phyloP scores from a whole-genome alignment of 2,797 vertebrate species.

The Bucorvus abyssinicus region DNA sequence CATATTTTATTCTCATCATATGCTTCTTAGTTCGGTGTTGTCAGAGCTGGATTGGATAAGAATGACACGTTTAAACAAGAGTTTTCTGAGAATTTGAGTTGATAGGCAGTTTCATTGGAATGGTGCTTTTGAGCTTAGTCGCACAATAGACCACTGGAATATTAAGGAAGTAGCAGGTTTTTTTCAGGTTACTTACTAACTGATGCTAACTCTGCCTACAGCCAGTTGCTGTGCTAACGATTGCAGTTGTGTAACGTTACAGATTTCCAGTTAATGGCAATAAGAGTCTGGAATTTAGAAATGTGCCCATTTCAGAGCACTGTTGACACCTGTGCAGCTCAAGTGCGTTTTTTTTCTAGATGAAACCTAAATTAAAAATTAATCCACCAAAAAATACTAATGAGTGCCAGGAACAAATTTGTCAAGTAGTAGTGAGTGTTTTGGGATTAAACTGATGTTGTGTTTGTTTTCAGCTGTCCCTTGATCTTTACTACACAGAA shows the following conservation, averaged over 20 bases:
- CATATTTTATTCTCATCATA: neutral
- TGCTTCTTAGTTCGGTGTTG: neutral
- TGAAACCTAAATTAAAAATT: neutral
- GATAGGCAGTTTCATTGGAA: neutral
- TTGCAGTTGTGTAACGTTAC: neutral
- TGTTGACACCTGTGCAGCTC: neutral
- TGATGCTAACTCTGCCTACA: neutral
- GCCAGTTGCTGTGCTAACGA: neutral
- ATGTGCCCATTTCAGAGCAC: neutral
- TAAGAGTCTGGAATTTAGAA: neutral
- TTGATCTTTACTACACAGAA: slow-evolving; percentile 95
- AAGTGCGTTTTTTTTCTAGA: neutral
- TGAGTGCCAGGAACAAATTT: neutral
- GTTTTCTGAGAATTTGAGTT: neutral
- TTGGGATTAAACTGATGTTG: slow-evolving; percentile 14
- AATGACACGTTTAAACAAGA: neutral
- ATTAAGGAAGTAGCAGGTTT: neutral
- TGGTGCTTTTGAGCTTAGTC: neutral
- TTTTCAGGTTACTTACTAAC: neutral
- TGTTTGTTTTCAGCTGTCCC: slow-evolving; percentile 83
- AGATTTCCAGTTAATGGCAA: neutral
- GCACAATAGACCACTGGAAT: neutral
- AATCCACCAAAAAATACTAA: neutral
- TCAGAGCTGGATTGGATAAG: neutral
- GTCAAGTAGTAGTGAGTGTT: neutral